phyloP scores from a whole-genome alignment of 2,888 invertebrate species.

The Crocallis elinguaria region DNA sequence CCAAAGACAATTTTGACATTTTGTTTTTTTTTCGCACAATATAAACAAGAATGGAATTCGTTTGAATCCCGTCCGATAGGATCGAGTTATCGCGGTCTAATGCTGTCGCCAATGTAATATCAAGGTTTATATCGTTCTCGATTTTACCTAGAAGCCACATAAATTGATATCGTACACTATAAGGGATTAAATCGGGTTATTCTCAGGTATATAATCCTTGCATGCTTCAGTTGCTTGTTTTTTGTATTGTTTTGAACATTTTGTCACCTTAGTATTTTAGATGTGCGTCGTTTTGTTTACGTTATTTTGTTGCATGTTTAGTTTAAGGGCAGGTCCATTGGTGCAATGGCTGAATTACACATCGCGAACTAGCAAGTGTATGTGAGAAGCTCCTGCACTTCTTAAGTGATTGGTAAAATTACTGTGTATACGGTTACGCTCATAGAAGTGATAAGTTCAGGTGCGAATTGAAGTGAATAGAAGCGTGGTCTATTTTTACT shows the following conservation, averaged over 20 bases:
- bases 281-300: slow-evolving; percentile 23
- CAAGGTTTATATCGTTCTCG: slow-evolving; percentile 41
- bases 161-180: slow-evolving; percentile 28
- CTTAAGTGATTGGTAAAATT: no score
- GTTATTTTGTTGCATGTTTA: slow-evolving; percentile 14
- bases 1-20: slow-evolving; percentile 22
- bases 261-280: slow-evolving; percentile 29
- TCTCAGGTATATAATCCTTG: slow-evolving; percentile 15
- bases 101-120: slow-evolving; percentile 30
- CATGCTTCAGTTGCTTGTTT: slow-evolving; percentile 8
- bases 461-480: no score
- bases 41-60: slow-evolving; percentile 6
- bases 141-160: slow-evolving; percentile 27
- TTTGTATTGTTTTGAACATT: slow-evolving; percentile 29
- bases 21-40: slow-evolving; percentile 17
- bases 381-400: no score
- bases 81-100: slow-evolving; percentile 30
- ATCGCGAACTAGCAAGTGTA: no score
- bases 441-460: no score
- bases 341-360: no score
- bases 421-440: no score
- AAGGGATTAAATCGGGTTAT: slow-evolving; percentile 28
- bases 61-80: slow-evolving; percentile 19
- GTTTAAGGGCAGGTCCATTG: slow-evolving; percentile 16
- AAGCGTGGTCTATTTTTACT: no score